Evolutionary conservation across 2,113 vertebrate genomes (phyloP).

Genomic region (Setophaga coronata): DNA sequence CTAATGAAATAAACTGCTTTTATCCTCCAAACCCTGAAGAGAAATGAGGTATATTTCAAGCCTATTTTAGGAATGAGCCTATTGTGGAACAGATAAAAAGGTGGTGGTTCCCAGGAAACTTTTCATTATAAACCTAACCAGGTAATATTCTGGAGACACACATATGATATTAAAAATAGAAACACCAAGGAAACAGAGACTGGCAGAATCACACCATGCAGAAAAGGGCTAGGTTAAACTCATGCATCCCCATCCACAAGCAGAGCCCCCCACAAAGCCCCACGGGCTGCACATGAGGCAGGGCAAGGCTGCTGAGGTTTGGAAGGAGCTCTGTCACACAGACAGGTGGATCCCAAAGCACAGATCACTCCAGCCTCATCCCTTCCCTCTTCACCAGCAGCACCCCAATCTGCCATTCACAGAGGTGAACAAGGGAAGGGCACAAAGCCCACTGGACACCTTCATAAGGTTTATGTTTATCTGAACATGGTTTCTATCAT

Average conservation of each 20-base stretch:
- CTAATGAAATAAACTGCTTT: constrained; percentile 15
- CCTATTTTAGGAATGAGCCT: not conserved
- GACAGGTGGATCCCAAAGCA: not conserved
- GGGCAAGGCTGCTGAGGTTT: not conserved
- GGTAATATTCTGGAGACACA: not conserved
- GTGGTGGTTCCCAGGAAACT: not conserved
- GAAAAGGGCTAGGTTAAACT: not conserved
- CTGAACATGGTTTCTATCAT: not conserved
- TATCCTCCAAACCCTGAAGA: not conserved
- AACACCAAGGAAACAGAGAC: not conserved
- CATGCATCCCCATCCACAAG: not conserved
- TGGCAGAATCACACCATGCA: not conserved
- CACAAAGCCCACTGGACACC: not conserved
- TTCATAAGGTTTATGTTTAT: not conserved
- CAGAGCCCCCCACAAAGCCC: not conserved
- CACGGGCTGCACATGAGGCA: not conserved
- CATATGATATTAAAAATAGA: not conserved
- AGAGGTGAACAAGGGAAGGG: not conserved
- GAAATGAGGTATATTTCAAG: constrained; percentile 4
- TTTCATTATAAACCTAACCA: not conserved
- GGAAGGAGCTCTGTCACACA: not conserved
- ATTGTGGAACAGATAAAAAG: not conserved
- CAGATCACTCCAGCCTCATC: not conserved
- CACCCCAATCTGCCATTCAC: not conserved
- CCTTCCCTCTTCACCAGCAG: not conserved